Conservation (phyloP, 1,140 invertebrate species). For the Neotoxoptera formosana region DNA sequence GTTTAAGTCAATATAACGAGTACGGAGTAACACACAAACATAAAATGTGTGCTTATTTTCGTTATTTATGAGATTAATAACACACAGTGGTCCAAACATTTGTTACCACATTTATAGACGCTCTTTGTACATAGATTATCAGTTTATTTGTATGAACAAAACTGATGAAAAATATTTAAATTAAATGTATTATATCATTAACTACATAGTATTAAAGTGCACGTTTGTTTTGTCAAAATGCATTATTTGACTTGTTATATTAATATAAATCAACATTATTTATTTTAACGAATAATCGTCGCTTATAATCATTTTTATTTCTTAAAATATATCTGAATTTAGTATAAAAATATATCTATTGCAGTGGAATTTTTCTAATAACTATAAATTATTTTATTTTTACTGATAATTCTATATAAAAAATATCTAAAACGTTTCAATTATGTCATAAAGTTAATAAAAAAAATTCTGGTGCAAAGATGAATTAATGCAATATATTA, state of each 20-base stretch:
- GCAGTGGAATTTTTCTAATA: not conserved
- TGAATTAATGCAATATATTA: not conserved
- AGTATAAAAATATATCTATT: not conserved
- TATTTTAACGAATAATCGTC: not conserved
- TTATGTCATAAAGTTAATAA: not conserved
- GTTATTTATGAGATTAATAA: conserved; percentile 22
- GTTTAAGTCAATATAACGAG: conserved; percentile 19
- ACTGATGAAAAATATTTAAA: not conserved
- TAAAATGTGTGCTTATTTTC: conserved; percentile 1
- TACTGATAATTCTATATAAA: not conserved
- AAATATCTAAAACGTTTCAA: not conserved
- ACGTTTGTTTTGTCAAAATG: not conserved
- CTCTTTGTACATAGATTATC: not conserved
- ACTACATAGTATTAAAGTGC: not conserved
- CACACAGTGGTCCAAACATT: conserved; percentile 3
- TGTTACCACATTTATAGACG: not conserved
- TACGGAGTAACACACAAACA: not conserved
- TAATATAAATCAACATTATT: not conserved
- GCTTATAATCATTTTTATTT: not conserved
- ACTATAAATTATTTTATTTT: conserved; percentile 11
- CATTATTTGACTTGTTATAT: not conserved
- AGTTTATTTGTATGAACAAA: not conserved
- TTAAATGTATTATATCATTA: not conserved
- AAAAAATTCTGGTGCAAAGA: not conserved
- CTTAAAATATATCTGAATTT: conserved; percentile 8